Evolutionary conservation across 1,140 invertebrate genomes (phyloP), one percentile per base, ranked within the genome.

Genomic region (Drosophila willistoni): DNA sequence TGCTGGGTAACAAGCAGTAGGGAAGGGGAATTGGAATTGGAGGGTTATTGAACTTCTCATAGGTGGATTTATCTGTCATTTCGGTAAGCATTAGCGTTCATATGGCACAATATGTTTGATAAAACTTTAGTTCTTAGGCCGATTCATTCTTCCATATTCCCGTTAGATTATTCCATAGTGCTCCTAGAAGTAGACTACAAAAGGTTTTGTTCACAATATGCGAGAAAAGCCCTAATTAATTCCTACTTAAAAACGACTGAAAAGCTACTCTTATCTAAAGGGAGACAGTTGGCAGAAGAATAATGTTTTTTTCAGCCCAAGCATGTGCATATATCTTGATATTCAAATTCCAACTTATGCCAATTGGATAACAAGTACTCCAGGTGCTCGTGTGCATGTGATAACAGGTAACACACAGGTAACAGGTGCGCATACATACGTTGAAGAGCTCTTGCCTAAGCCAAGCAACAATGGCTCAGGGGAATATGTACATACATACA

Each of bases 401-500:
- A 54, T 14, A 39, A 13, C 44, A 62, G 76, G 71, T 81, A 81
- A 77, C 79, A 47, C 14, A 51, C 44, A 51, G 79, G 71, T 86
- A 77, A 77, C 73, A 77, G 73, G 82, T 82, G 79, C 68, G 69
- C 74, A 67, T 67, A 71, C 68, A 81, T 67, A 29, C 10, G 34
- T 10, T 61, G 34, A 59, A 63, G 62, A 47, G 25, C 64, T 51
- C 44, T 51, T 51, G 17, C 17, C 44, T 51, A 22, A 22, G 14
- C 13, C 10, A 33, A 29, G 67, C 65, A 75, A 59, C 73, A 72
- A 29, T 41, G 64, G 63, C 73, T 76, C 73, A 47, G 66, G 66
- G 72, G 73, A 76, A 22, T 54, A 29, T 29, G 29, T 29, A 29
- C n/a, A 13, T 61, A 29, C 25, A 29, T 29, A 7, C 6, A 29